Conservation (phyloP, 2,797 vertebrate species). For the Amphiprion clarkii region DNA sequence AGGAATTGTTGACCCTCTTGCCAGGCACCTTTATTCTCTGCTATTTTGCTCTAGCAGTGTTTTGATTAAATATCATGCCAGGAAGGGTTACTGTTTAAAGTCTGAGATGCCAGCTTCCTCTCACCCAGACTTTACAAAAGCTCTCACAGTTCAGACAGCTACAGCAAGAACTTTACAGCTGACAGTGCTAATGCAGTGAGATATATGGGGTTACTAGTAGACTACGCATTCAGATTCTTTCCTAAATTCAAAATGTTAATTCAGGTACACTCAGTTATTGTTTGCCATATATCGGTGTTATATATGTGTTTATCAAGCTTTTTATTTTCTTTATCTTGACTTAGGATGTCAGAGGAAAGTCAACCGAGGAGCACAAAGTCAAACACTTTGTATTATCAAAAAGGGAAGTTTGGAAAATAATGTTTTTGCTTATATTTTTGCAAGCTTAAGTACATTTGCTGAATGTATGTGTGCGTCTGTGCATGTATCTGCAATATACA, state of each 20-base stretch:
- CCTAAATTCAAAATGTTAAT: not conserved
- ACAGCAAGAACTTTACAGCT: not conserved
- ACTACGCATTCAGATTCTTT: not conserved
- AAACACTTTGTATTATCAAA: not conserved
- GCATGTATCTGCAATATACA: not conserved
- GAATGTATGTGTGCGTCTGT: not conserved
- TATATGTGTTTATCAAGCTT: not conserved
- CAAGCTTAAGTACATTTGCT: not conserved
- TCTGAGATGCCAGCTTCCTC: conserved; percentile 22
- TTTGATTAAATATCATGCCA: conserved; percentile 18
- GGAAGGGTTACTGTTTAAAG: conserved; percentile 21
- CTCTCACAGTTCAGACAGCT: conserved; percentile 3
- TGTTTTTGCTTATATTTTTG: not conserved
- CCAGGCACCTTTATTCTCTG: not conserved
- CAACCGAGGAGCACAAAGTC: not conserved
- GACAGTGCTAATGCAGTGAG: not conserved
- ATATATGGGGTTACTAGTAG: not conserved
- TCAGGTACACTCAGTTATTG: too few species aligned
- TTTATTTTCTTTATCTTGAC: not conserved
- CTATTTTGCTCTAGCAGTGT: conserved; percentile 3
- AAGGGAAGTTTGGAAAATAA: not conserved
- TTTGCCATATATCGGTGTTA: too few species aligned
- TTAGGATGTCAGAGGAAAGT: conserved; percentile 7
- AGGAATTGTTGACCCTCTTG: conserved; percentile 34
- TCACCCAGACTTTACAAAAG: conserved; percentile 1